Evolutionary conservation across 2,797 vertebrate species (phyloP), one percentile per base, ranked within the genome.

Genomic region (Menidia menidia): DNA sequence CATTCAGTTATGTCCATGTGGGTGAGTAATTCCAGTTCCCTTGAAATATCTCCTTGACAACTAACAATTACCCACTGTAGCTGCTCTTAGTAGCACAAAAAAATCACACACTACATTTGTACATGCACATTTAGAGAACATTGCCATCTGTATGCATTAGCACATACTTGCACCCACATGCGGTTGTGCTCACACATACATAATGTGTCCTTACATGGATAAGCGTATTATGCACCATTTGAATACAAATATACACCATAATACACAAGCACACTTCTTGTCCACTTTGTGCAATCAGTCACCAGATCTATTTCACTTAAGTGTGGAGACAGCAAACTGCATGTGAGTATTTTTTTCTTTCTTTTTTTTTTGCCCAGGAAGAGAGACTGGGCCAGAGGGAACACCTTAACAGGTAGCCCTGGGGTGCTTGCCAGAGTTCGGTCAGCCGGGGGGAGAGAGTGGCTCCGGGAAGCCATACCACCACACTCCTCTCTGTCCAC

Each of bases 371-470:
- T 92, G 90, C 90, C 92, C 88, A 87, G 87, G 92, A 93, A 92
- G 90, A 93, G 90, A 92, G 92, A 83, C 84, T 73, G 78, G 90
- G 90, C 91, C 88, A 30, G 85, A 81, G 91, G 91, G 92, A 92
- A 72, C 90, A 91, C 87, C 89, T 91, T 92, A 93, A 93, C 92
- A 92, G 90, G 91, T 91, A 92, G 92, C 92, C 92, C 90, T 92
- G 88, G 88, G 92, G 92, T 92, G 89, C 90, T 93, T 89, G 88
- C 85, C 87, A 87, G 85, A 88, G 90, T 88, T 90, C 68, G 89
- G 88, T 88, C 89, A 89, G 88, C 89, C 87, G 81, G 82, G 85
- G 87, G 90, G 90, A 87, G 86, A 86, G 84, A 88, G 84, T 89
- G 89, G 86, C 87, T 92, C 80, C 87, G 84, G 88, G 82, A 92